Conservation (phyloP, 2,113 vertebrate species). For the Odontesthes bonariensis region DNA sequence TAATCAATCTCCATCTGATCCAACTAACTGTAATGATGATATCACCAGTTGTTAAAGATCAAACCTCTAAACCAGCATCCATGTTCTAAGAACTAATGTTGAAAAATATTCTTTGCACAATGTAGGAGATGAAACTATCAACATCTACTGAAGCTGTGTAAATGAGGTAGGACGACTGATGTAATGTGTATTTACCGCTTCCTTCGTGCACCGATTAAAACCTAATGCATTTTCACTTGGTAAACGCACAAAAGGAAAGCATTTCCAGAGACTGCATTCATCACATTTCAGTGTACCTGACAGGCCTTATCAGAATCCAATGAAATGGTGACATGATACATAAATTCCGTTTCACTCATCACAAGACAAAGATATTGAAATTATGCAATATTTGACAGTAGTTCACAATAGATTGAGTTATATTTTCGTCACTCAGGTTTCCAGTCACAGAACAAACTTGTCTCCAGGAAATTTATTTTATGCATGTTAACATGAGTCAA, state of each 20-base stretch:
- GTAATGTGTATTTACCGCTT: too few species aligned
- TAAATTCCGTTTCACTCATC: constrained; percentile 11
- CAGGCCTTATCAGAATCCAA: constrained; percentile 10
- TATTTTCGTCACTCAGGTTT: background rate
- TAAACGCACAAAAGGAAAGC: background rate
- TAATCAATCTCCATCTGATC: too few species aligned
- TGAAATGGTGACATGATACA: constrained; percentile 45
- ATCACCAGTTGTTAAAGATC: too few species aligned
- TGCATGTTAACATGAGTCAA: background rate
- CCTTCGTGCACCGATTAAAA: too few species aligned
- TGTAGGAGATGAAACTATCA: too few species aligned
- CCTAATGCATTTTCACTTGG: constrained; percentile 33
- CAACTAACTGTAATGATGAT: too few species aligned
- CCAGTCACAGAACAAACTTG: background rate
- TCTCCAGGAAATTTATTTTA: too few species aligned
- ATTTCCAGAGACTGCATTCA: constrained; percentile 47
- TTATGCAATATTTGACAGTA: background rate
- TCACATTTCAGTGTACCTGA: constrained; percentile 50
- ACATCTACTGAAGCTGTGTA: too few species aligned
- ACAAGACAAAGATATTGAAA: constrained; percentile 15
- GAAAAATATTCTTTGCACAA: too few species aligned
- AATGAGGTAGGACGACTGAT: too few species aligned
- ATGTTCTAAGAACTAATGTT: too few species aligned
- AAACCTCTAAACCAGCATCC: too few species aligned
- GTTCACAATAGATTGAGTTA: background rate